Conservation (phyloP, 2,797 vertebrate species). For the Darevskia nairensis region DNA sequence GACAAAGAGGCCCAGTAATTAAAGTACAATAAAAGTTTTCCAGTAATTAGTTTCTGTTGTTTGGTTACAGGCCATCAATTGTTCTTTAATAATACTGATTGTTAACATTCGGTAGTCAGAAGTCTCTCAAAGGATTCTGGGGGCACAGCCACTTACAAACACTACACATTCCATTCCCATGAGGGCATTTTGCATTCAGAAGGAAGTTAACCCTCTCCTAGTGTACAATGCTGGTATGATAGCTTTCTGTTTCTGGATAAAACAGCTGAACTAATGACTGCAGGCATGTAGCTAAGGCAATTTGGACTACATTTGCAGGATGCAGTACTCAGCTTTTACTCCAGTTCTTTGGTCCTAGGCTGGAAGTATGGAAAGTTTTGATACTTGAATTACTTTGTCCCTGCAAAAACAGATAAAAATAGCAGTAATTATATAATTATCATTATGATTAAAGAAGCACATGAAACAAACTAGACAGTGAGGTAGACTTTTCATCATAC, state of each 20-base stretch:
- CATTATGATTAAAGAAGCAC: neutral
- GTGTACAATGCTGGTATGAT: slow-evolving; percentile 51
- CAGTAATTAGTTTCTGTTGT: slow-evolving; percentile 95
- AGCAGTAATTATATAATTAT: neutral
- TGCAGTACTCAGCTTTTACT: neutral
- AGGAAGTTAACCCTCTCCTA: slow-evolving; percentile 80
- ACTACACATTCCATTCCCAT: slow-evolving; percentile 98
- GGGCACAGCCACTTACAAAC: slow-evolving; percentile 84
- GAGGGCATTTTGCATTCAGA: slow-evolving; percentile 82
- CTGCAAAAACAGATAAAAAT: neutral
- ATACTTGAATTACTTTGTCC: neutral
- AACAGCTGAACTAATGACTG: slow-evolving; percentile 46
- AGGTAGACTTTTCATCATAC: neutral
- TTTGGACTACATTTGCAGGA: neutral
- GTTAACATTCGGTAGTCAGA: slow-evolving; percentile 88
- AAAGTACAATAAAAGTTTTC: slow-evolving; percentile 91
- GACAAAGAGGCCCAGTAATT: slow-evolving; percentile 87
- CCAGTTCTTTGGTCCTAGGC: rapidly evolving
- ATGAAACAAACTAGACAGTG: neutral
- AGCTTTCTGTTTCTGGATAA: slow-evolving; percentile 55
- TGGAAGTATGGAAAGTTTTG: neutral
- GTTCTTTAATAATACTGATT: slow-evolving; percentile 94
- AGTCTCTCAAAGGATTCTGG: slow-evolving; percentile 86
- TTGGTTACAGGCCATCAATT: slow-evolving; percentile 92
- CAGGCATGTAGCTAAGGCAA: rapidly evolving